These are phyloP conservation scores for Drosophila affinis DNA, from an alignment of 2,888 invertebrate species.

Conservation along the genomic window DNA sequence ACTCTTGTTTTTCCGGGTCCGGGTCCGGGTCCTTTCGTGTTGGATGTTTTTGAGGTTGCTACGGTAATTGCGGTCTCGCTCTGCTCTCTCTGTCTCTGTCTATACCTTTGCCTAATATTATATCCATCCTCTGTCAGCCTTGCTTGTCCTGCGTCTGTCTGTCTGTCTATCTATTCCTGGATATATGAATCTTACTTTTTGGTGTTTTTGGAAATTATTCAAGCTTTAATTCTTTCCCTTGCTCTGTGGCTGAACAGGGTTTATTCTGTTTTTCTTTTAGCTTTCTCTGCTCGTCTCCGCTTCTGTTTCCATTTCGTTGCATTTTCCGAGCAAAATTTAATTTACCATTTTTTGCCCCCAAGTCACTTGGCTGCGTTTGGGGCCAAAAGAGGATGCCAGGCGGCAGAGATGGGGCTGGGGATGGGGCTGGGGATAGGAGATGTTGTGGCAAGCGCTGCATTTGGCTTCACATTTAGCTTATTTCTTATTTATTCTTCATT, in stretches of 20 bases:
- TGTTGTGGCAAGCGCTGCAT: constrained; percentile 54
- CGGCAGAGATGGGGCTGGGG: neutral
- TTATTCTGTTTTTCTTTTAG: constrained; percentile 54
- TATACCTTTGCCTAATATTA: neutral
- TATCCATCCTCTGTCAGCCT: neutral
- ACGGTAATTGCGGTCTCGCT: constrained; percentile 52
- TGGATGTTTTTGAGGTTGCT: constrained; percentile 2
- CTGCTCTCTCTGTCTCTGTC: no score
- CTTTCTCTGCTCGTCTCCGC: constrained; percentile 6
- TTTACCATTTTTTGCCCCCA: constrained; percentile 70
- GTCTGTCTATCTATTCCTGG: neutral
- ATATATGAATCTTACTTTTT: constrained; percentile 14
- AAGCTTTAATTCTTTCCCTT: constrained; percentile 59
- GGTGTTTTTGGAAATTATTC: constrained; percentile 50
- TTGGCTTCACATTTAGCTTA: constrained; percentile 59
- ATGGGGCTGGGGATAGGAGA: no score
- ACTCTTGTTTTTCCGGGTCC: neutral
- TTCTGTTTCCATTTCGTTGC: constrained; percentile 64
- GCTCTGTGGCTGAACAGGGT: constrained; percentile 45
- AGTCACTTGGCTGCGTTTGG: constrained; percentile 54
- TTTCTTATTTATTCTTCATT: constrained; percentile 78
- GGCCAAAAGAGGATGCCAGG: constrained; percentile 7
- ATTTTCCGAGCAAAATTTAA: constrained; percentile 70
- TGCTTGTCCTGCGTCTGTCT: no score
- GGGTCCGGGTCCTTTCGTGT: constrained; percentile 3